These are phyloP conservation scores for Calliopum simillimum DNA, from an alignment of 2,888 invertebrate genomes.

Conservation along the genomic window DNA sequence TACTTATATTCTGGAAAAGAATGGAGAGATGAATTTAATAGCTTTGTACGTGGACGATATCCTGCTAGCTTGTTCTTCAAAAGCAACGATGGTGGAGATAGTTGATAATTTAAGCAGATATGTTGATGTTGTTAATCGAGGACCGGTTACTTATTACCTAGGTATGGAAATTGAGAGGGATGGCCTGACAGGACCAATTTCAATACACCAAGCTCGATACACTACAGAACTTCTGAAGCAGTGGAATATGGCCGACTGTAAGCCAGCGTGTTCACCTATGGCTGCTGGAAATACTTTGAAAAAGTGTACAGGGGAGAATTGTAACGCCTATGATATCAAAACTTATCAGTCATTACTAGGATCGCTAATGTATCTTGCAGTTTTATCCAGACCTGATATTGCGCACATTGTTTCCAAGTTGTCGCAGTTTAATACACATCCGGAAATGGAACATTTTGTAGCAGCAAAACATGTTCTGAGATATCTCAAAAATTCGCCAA, in stretches of 20 bases:
- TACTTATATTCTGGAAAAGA: conserved; percentile 32
- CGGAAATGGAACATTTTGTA: conserved; percentile 28
- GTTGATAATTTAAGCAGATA: conserved; percentile 19
- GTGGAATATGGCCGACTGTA: conserved; percentile 32
- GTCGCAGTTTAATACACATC: conserved; percentile 39
- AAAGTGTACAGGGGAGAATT: not conserved
- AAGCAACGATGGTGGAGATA: conserved; percentile 21
- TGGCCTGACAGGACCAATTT: conserved; percentile 23
- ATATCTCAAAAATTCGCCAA: conserved; percentile 19
- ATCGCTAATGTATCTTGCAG: conserved; percentile 37
- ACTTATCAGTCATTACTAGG: conserved; percentile 39
- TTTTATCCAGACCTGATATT: not conserved
- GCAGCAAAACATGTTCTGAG: conserved; percentile 28
- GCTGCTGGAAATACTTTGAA: conserved; percentile 1
- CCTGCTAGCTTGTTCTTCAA: conserved; percentile 34
- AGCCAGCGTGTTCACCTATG: conserved; percentile 32
- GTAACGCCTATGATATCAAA: conserved; percentile 1
- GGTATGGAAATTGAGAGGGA: conserved; percentile 38
- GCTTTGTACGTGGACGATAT: conserved; percentile 41
- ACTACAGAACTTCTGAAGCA: conserved; percentile 12
- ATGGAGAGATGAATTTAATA: conserved; percentile 21
- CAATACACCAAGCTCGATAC: conserved; percentile 25
- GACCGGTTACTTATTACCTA: conserved; percentile 30
- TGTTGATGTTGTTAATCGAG: conserved; percentile 35
- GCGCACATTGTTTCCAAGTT: conserved; percentile 24